Evolutionary conservation across 2,888 invertebrate genomes (phyloP).

Genomic region (Oxycera nigricornis): DNA sequence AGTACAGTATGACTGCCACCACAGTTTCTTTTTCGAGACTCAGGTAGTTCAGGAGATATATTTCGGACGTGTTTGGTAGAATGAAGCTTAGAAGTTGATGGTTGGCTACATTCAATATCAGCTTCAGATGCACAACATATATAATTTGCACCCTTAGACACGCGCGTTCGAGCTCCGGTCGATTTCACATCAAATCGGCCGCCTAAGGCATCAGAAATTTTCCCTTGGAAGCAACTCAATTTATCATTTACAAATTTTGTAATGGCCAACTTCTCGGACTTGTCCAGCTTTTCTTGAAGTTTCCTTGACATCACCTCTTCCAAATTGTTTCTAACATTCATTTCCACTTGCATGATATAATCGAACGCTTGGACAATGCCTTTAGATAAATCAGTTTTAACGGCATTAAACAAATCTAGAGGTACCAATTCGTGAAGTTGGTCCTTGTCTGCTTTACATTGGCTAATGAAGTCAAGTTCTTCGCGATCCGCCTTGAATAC

Average conservation of each 20-base stretch:
- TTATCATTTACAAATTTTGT: conserved; percentile 3
- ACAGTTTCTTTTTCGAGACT: conserved; percentile 3
- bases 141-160: neutral
- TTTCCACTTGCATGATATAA: neutral
- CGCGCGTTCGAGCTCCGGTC: neutral
- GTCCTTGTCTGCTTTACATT: conserved; percentile 11
- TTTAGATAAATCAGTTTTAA: conserved; percentile 9
- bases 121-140: neutral
- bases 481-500: conserved; percentile 23
- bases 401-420: conserved; percentile 7
- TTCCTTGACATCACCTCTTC: neutral
- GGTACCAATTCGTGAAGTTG: neutral
- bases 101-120: neutral
- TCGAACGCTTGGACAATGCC: conserved; percentile 23
- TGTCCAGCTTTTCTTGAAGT: conserved; percentile 14
- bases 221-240: neutral
- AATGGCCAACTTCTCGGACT: neutral
- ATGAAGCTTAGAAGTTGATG: neutral
- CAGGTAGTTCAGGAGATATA: neutral
- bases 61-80: neutral
- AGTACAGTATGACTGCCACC: conserved; percentile 31
- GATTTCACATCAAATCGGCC: neutral
- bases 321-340: conserved; percentile 2
- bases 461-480: conserved; percentile 15
- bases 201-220: neutral